Conservation (phyloP, 1,140 invertebrate species). For the Sycophila sp. region DNA sequence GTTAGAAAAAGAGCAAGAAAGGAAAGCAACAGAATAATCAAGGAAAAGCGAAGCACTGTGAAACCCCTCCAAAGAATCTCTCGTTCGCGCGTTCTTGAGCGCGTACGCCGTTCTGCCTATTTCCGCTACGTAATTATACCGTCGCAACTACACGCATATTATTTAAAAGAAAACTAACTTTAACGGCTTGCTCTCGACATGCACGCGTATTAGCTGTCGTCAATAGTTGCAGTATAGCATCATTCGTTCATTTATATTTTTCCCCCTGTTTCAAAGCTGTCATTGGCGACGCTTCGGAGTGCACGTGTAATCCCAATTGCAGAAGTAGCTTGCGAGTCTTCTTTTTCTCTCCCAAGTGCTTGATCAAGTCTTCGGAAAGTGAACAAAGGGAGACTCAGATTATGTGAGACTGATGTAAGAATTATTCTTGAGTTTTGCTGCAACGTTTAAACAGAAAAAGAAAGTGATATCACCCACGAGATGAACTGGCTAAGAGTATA, state of each 20-base stretch:
- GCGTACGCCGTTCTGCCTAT: constrained; percentile 41
- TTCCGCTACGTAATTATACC: constrained; percentile 47
- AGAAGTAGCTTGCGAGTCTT: constrained; percentile 8
- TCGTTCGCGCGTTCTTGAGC: constrained; percentile 52
- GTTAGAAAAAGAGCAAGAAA: background rate
- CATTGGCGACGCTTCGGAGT: background rate
- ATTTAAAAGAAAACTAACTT: constrained; percentile 47
- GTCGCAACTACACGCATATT: constrained; percentile 45
- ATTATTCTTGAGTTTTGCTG: constrained; percentile 16
- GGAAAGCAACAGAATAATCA: constrained; percentile 16
- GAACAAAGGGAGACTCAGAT: constrained; percentile 6
- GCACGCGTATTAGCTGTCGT: constrained; percentile 3
- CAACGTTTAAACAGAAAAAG: constrained; percentile 4
- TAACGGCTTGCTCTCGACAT: constrained; percentile 13
- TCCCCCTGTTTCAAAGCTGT: constrained; percentile 6
- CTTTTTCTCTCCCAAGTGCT: constrained; percentile 18
- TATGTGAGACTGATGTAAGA: constrained; percentile 15
- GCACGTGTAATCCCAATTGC: background rate
- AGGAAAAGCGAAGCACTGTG: constrained; percentile 44
- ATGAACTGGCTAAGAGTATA: constrained; percentile 21
- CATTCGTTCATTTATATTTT: constrained; percentile 10
- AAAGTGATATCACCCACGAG: constrained; percentile 19
- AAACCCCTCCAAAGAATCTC: constrained; percentile 64
- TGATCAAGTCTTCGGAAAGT: constrained; percentile 16
- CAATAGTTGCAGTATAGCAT: background rate